Conservation (phyloP, 2,113 vertebrate species). For the human (Homo sapiens) region DNA sequence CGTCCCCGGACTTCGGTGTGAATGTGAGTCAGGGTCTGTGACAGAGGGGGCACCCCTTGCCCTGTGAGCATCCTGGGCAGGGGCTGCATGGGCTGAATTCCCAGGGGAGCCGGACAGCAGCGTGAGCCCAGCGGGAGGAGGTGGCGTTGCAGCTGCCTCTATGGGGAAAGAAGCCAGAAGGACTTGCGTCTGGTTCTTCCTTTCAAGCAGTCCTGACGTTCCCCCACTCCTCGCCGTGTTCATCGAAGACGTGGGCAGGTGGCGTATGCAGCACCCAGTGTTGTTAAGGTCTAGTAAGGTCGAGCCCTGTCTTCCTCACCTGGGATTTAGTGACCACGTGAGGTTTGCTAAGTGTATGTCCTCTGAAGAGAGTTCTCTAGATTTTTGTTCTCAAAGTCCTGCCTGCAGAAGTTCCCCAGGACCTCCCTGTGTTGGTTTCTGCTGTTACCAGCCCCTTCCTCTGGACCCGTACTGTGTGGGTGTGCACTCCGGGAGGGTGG, state of each 20-base stretch:
- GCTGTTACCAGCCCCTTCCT: background rate
- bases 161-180: background rate
- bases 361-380: background rate
- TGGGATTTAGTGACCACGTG: background rate
- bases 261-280: no score
- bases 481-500: background rate
- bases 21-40: conserved; percentile 89
- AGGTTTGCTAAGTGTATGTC: fast-evolving
- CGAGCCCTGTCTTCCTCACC: background rate
- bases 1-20: conserved; percentile 96
- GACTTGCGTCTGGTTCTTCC: background rate
- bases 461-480: no score
- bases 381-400: background rate
- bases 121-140: background rate
- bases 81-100: fast-evolving
- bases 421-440: fast-evolving
- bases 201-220: fast-evolving
- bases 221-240: fast-evolving
- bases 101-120: background rate
- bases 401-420: fast-evolving
- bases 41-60: background rate
- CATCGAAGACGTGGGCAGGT: fast-evolving
- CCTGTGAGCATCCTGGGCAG: background rate
- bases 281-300: background rate
- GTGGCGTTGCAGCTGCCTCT: fast-evolving